Evolutionary conservation across 2,888 invertebrate species (phyloP).

Genomic region (Kuschelorhynchus macadamiae): DNA sequence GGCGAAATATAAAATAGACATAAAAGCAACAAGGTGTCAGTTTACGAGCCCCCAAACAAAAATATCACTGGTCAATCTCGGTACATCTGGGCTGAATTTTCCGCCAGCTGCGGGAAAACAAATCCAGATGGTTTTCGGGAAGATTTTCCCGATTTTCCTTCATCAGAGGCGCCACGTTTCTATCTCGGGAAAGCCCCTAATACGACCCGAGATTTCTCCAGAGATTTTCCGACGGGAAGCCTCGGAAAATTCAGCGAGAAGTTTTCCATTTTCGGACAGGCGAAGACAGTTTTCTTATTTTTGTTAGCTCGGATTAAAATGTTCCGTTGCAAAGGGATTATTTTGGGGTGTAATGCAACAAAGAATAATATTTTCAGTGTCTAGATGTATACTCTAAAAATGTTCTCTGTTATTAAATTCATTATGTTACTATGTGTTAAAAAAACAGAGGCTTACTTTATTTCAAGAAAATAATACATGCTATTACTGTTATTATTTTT

Average conservation of each 20-base stretch:
- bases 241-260: constrained; percentile 19
- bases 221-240: constrained; percentile 26
- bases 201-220: constrained; percentile 20
- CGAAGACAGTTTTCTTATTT: constrained; percentile 27
- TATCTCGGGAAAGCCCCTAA: constrained; percentile 22
- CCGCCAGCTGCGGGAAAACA: constrained; percentile 13
- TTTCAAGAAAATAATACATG: too few relatives aligned
- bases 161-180: constrained; percentile 27
- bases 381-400: too few relatives aligned
- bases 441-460: too few relatives aligned
- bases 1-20: not conserved
- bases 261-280: constrained; percentile 26
- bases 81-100: constrained; percentile 17
- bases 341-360: too few relatives aligned
- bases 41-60: constrained; percentile 18
- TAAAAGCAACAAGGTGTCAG: constrained; percentile 14
- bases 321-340: constrained; percentile 6
- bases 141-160: constrained; percentile 31
- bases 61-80: constrained; percentile 14
- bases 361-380: too few relatives aligned
- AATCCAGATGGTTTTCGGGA: constrained; percentile 27
- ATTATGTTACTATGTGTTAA: too few relatives aligned
- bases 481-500: too few relatives aligned
- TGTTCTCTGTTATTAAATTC: too few relatives aligned
- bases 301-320: constrained; percentile 21